Conservation (phyloP, 37 sponge, comb jelly and placozoan genomes). For the Lycopodina hypogea region DNA sequence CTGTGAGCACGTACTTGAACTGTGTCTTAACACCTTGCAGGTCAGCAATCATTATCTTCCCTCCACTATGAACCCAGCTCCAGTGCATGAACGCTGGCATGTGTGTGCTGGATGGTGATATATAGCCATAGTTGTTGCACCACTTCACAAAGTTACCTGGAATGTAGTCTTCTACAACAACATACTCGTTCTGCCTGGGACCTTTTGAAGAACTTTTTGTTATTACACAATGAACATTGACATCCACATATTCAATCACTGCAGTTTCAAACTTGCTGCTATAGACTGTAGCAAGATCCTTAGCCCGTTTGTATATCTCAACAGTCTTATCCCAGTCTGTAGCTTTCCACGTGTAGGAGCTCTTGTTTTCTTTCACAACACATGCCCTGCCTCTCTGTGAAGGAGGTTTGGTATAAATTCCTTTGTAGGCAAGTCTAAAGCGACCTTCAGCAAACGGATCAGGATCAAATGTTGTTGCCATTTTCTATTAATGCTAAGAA, state of each 20-base stretch:
- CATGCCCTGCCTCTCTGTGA: slow-evolving; percentile 19
- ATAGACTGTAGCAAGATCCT: slow-evolving; percentile 28
- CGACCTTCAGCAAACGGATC: slow-evolving; percentile 43
- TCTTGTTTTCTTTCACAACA: slow-evolving; percentile 47
- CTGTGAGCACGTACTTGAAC: slow-evolving; percentile 35
- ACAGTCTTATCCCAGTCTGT: slow-evolving; percentile 44
- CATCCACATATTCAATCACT: slow-evolving; percentile 25
- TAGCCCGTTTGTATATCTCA: slow-evolving; percentile 21
- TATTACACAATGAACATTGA: slow-evolving; percentile 7
- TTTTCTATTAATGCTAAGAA: too few species aligned
- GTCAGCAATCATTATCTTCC: slow-evolving; percentile 46
- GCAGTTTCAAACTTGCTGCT: slow-evolving; percentile 2
- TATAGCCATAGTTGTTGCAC: slow-evolving; percentile 56
- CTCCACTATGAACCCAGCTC: slow-evolving; percentile 50
- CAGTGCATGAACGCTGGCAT: slow-evolving; percentile 63
- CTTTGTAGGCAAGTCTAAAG: slow-evolving; percentile 43
- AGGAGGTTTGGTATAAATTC: slow-evolving; percentile 26
- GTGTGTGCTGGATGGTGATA: neutral
- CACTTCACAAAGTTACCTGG: slow-evolving; percentile 44
- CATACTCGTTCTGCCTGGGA: slow-evolving; percentile 28
- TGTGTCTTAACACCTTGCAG: slow-evolving; percentile 43
- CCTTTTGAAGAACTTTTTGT: neutral
- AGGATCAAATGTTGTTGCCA: slow-evolving; percentile 1
- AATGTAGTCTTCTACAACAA: slow-evolving; percentile 45
- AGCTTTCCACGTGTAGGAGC: slow-evolving; percentile 23